These are phyloP conservation scores for Zaprionus obscuricornis DNA, from an alignment of 2,888 invertebrate species.

Conservation along the genomic window DNA sequence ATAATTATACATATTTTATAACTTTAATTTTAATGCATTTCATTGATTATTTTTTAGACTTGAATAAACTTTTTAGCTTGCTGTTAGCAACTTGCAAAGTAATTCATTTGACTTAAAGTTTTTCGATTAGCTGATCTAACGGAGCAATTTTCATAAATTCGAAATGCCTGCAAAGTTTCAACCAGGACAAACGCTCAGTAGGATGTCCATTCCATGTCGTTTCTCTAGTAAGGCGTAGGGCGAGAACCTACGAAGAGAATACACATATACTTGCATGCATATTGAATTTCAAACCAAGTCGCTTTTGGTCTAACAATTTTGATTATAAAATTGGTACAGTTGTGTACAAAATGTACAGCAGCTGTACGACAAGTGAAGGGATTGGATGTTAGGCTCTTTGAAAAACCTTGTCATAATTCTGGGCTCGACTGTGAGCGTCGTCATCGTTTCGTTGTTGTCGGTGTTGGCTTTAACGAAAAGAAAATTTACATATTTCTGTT, in stretches of 20 bases:
- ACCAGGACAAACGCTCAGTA: slow-evolving; percentile 21
- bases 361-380: slow-evolving; percentile 31
- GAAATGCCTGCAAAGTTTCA: slow-evolving; percentile 40
- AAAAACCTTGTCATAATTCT: slow-evolving; percentile 58
- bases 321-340: slow-evolving; percentile 59
- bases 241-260: slow-evolving; percentile 12
- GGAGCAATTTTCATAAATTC: slow-evolving; percentile 60
- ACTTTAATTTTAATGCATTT: neutral
- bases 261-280: too few species aligned
- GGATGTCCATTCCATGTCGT: slow-evolving; percentile 9
- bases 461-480: slow-evolving; percentile 67
- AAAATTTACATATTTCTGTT: slow-evolving; percentile 81
- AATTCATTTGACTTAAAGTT: slow-evolving; percentile 17
- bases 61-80: too few species aligned
- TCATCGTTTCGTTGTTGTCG: slow-evolving; percentile 7
- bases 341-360: slow-evolving; percentile 54
- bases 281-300: slow-evolving; percentile 56
- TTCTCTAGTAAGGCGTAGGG: slow-evolving; percentile 11
- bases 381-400: slow-evolving; percentile 64
- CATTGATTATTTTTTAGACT: slow-evolving; percentile 2
- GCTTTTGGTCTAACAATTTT: slow-evolving; percentile 59
- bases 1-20: too few species aligned
- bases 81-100: too few species aligned
- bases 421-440: slow-evolving; percentile 32
- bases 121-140: slow-evolving; percentile 27